A percentile compares a stretch with the other conserved stretches of the same genome.
Conservation (phyloP, 1,140 invertebrate genomes). For the Berghia stephanieae region DNA sequence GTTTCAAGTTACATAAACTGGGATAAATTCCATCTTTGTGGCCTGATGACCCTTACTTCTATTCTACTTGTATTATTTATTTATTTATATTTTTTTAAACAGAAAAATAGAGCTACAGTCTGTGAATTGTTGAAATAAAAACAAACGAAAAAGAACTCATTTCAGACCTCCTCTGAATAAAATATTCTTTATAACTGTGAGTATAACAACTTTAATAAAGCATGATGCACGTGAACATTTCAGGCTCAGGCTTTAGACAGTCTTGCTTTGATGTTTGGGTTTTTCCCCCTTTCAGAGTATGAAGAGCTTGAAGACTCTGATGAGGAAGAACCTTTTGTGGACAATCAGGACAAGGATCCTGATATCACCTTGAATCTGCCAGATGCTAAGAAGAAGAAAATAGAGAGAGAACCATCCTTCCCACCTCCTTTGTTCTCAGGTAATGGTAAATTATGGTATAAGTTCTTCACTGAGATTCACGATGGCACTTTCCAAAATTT, state of each 20-base stretch:
- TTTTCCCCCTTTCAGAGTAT: slow-evolving; percentile 38
- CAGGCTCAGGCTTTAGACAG: too few relatives aligned
- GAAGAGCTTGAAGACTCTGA: slow-evolving; percentile 44
- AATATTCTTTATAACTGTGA: background rate
- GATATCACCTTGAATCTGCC: slow-evolving; percentile 36
- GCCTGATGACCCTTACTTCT: too few relatives aligned
- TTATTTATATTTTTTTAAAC: too few relatives aligned
- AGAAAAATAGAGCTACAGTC: background rate
- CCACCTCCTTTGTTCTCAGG: slow-evolving; percentile 15
- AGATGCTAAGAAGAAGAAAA: slow-evolving; percentile 35
- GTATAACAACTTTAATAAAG: background rate
- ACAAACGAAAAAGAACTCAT: background rate
- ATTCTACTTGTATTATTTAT: too few relatives aligned
- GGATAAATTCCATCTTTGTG: too few relatives aligned
- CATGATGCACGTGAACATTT: too few relatives aligned
- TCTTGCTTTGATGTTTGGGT: too few relatives aligned
- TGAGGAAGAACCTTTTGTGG: slow-evolving; percentile 25
- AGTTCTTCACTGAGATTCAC: too few relatives aligned
- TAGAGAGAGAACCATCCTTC: slow-evolving; percentile 25
- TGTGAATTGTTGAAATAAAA: background rate
- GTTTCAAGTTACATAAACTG: too few relatives aligned
- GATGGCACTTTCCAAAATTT: too few relatives aligned
- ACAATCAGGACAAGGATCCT: slow-evolving; percentile 42
- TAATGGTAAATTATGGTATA: too few relatives aligned
- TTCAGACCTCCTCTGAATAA: background rate